Conservation (phyloP, 2,797 vertebrate genomes). For the Pangasius sanitwongsei region DNA sequence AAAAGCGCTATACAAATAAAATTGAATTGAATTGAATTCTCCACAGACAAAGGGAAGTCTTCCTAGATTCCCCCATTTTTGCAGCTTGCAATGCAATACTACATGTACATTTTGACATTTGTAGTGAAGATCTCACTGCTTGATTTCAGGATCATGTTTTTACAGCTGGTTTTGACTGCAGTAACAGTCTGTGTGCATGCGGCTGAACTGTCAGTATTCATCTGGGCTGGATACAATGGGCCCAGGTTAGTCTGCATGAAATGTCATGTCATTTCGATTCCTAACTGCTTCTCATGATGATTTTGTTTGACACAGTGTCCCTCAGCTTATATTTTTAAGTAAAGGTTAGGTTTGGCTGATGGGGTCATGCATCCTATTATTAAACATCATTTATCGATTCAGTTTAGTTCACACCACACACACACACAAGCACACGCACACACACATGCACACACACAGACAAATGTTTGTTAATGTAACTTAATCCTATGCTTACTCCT, state of each 20-base stretch:
- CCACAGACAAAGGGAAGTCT: not conserved
- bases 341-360: constrained; percentile 7
- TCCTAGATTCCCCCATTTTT: not conserved
- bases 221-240: not conserved
- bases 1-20: too few relatives aligned
- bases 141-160: not conserved
- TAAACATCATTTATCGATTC: not conserved
- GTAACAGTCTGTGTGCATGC: not conserved
- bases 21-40: not conserved
- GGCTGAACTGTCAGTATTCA: not conserved
- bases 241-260: not conserved
- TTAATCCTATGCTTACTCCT: not conserved
- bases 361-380: constrained; percentile 26
- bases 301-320: not conserved
- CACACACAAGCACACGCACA: not conserved
- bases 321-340: not conserved
- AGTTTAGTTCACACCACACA: not conserved
- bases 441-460: not conserved
- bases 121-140: not conserved
- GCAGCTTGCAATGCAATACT: not conserved
- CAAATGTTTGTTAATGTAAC: not conserved
- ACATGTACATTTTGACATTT: not conserved
- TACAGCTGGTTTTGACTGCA: not conserved
- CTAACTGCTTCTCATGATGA: not conserved
- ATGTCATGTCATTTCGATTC: not conserved